Conservation (phyloP, 2,113 vertebrate species). For the Xiphophorus couchianus region DNA sequence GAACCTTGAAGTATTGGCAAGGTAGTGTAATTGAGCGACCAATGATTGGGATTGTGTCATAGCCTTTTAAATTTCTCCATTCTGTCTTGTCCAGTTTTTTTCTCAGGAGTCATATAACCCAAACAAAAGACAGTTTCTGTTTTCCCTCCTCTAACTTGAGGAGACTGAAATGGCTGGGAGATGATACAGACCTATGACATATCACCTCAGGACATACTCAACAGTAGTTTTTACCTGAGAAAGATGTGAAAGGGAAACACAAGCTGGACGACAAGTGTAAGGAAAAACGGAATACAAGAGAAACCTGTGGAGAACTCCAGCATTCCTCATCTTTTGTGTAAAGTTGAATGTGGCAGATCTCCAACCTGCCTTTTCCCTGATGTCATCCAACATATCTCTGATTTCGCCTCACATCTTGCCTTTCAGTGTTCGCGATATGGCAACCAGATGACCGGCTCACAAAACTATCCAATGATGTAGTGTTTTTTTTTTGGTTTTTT, state of each 20-base stretch:
- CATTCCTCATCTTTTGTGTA: slow-evolving; percentile 29
- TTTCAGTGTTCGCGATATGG: slow-evolving; percentile 44
- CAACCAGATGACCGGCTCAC: slow-evolving; percentile 64
- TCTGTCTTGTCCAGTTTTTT: slow-evolving; percentile 18
- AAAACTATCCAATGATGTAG: slow-evolving; percentile 64
- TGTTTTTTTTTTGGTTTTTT: slow-evolving; percentile 16
- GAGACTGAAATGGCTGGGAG: slow-evolving; percentile 45
- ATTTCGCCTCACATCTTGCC: slow-evolving; percentile 51
- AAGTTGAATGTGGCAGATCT: slow-evolving; percentile 43
- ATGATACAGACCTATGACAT: slow-evolving; percentile 40
- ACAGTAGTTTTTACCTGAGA: slow-evolving; percentile 17
- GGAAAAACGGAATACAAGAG: background rate
- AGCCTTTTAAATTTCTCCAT: slow-evolving; percentile 15
- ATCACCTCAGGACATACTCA: slow-evolving; percentile 37
- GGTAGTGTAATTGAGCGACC: slow-evolving; percentile 4
- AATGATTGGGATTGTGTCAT: slow-evolving; percentile 14
- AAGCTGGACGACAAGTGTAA: slow-evolving; percentile 10
- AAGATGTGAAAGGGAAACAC: slow-evolving; percentile 25
- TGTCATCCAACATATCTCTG: slow-evolving; percentile 65
- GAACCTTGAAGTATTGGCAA: background rate
- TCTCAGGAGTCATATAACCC: slow-evolving; percentile 30
- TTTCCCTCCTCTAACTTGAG: slow-evolving; percentile 42
- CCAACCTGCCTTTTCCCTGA: slow-evolving; percentile 63
- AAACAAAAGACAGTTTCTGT: slow-evolving; percentile 56
- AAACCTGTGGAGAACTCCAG: slow-evolving; percentile 8